Evolutionary conservation across 2,113 vertebrate genomes (phyloP).

Genomic region (Tachycineta bicolor): DNA sequence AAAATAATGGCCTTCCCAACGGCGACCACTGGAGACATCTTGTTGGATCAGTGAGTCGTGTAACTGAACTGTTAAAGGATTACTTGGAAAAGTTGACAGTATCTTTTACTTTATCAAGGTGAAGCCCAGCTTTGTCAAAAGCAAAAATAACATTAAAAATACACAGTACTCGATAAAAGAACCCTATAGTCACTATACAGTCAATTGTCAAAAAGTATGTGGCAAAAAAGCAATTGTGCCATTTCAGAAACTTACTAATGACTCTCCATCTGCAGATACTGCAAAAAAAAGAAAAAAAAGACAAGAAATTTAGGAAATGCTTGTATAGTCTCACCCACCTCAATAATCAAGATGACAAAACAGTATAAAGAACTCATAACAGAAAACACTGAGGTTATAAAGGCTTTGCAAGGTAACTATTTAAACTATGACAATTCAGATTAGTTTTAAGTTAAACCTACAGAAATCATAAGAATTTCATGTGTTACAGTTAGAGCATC

Average conservation of each 20-base stretch:
- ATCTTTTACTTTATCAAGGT: neutral
- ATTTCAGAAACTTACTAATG: conserved; percentile 83
- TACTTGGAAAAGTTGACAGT: neutral
- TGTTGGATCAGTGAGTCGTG: accelerated
- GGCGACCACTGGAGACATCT: neutral
- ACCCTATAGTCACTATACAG: accelerated
- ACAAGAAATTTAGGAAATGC: neutral
- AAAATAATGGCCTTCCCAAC: neutral
- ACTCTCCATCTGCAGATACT: conserved; percentile 89
- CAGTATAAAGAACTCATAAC: neutral
- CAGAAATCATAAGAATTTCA: neutral
- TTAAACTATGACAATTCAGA: neutral
- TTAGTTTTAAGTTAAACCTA: neutral
- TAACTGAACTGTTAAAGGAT: neutral
- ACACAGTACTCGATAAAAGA: neutral
- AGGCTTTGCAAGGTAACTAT: neutral
- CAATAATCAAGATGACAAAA: neutral
- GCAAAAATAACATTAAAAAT: neutral
- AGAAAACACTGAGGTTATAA: neutral
- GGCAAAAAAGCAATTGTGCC: neutral
- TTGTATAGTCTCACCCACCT: neutral
- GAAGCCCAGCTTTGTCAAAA: neutral
- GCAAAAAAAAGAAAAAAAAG: conserved; percentile 31
- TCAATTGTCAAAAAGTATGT: neutral
- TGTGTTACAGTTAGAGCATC: neutral